A percentile compares a stretch with the other conserved stretches of the same genome.
Conservation (phyloP, 2,888 invertebrate species). For the Drosophila colorata region DNA sequence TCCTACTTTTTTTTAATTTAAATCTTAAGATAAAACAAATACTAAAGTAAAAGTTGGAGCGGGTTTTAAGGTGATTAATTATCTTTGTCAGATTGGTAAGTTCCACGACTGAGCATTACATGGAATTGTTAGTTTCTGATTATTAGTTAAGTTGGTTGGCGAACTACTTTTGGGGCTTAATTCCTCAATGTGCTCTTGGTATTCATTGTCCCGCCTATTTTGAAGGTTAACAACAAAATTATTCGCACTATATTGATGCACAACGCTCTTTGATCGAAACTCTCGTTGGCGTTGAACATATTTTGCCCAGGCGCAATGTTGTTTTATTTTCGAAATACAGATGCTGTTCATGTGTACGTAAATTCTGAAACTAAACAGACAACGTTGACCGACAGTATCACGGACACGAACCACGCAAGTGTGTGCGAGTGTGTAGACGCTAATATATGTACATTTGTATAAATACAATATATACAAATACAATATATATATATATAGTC, state of each 20-base stretch:
- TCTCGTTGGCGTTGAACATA: constrained; percentile 8
- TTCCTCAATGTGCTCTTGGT: neutral
- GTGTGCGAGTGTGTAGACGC: neutral
- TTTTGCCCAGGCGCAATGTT: constrained; percentile 29
- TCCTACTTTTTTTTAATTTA: no score
- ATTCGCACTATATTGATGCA: neutral
- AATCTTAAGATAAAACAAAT: no score
- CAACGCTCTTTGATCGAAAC: constrained; percentile 5
- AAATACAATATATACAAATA: neutral
- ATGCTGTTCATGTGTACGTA: constrained; percentile 14
- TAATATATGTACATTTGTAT: neutral
- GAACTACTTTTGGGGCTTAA: neutral
- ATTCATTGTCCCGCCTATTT: neutral
- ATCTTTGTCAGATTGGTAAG: no score
- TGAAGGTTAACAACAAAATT: neutral
- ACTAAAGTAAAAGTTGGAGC: no score
- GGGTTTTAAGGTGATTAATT: no score
- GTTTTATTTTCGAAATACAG: constrained; percentile 43
- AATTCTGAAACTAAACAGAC: constrained; percentile 12
- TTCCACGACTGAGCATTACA: no score
- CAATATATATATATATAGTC: neutral
- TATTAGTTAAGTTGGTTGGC: neutral
- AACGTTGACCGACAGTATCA: neutral
- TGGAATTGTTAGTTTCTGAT: no score
- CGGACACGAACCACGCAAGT: neutral